These are phyloP conservation scores for Ommatoiulus sabulosus DNA, from an alignment of 2,888 invertebrate species.

Conservation along the genomic window DNA sequence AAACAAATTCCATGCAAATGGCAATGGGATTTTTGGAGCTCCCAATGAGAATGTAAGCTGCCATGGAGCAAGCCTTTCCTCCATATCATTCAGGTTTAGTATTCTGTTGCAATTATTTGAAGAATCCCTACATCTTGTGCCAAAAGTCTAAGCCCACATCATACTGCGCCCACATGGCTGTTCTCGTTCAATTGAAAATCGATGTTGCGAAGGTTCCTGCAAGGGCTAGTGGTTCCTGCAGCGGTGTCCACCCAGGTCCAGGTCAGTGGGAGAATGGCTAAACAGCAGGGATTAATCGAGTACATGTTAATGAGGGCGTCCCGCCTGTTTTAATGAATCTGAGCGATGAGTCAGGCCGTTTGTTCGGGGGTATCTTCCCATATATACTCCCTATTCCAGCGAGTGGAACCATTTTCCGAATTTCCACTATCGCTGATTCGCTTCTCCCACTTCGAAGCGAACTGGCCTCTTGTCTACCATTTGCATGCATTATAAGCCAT, in stretches of 20 bases:
- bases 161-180: not conserved
- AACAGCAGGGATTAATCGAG: constrained; percentile 44
- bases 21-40: constrained; percentile 1
- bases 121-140: not conserved
- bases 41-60: not conserved
- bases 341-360: constrained; percentile 42
- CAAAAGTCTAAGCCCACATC: not conserved
- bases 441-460: not conserved
- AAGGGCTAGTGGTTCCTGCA: not conserved
- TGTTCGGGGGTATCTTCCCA: constrained; percentile 6
- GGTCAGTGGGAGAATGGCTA: not conserved
- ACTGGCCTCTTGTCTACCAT: constrained; percentile 42
- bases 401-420: not conserved
- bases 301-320: constrained; percentile 30
- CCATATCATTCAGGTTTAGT: not conserved
- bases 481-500: constrained; percentile 40
- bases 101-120: not conserved
- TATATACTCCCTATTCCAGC: not conserved
- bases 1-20: not conserved
- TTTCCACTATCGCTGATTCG: not conserved
- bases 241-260: constrained; percentile 37
- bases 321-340: constrained; percentile 45
- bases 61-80: not conserved
- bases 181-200: constrained; percentile 38
- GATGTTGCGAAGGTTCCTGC: not conserved